phyloP scores from a whole-genome alignment of 2,797 vertebrate genomes.

The Esox lucius region DNA sequence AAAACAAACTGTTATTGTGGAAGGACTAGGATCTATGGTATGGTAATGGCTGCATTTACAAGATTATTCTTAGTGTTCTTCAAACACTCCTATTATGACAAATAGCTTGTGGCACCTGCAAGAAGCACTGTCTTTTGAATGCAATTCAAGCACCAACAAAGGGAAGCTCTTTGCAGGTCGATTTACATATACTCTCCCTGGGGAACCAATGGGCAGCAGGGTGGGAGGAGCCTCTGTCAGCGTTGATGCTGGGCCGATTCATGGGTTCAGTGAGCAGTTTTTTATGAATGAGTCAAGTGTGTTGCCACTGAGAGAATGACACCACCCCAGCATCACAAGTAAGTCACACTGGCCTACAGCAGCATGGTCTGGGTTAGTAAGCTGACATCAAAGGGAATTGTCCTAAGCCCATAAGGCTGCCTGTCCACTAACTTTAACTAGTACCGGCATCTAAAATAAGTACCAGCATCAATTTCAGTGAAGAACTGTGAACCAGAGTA shows the following conservation, averaged over 20 bases:
- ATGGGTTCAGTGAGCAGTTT: slow-evolving; percentile 27
- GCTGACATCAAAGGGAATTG: slow-evolving; percentile 26
- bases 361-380: not conserved
- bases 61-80: not conserved
- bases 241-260: slow-evolving; percentile 37
- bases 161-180: slow-evolving; percentile 8
- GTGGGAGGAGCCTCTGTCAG: slow-evolving; percentile 53
- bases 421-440: slow-evolving; percentile 21
- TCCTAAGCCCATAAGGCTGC: not conserved
- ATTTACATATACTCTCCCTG: slow-evolving; percentile 47
- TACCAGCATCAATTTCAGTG: no score
- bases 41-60: not conserved
- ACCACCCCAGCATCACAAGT: slow-evolving; percentile 28
- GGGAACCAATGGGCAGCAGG: slow-evolving; percentile 46
- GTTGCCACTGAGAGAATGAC: slow-evolving; percentile 35
- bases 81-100: not conserved
- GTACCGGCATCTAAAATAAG: no score
- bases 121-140: not conserved
- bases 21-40: no score
- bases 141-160: slow-evolving; percentile 22
- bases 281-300: slow-evolving; percentile 33
- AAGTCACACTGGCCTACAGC: slow-evolving; percentile 28
- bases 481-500: no score
- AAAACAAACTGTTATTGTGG: not conserved
- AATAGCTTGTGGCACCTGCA: not conserved